Evolutionary conservation across 1,140 invertebrate species (phyloP), one percentile per base, ranked within the genome.

Genomic region (Gryon sp.): DNA sequence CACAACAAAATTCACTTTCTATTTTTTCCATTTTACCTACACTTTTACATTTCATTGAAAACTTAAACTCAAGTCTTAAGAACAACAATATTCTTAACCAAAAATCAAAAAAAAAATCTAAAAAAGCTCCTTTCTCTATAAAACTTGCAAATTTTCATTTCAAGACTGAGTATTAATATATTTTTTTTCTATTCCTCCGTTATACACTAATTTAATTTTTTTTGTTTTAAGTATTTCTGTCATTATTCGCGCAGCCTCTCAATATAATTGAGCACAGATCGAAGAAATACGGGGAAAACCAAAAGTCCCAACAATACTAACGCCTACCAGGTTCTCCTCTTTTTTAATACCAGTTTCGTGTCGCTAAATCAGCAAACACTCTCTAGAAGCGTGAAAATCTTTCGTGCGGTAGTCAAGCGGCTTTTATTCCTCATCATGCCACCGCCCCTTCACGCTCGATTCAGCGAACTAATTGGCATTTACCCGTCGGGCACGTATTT

Each of bases 401-500:
- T 81, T 79, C 76, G 60, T 73, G 80, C 60, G 68, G 74, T 73
- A 81, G 74, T 73, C 77, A 76, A 77, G 70, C 74, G 80, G 73
- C 63, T 81, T 79, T 79, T 76, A 81, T 78, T 77, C 80, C 55
- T 68, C 62, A 57, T 62, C 74, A 62, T 78, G 62, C 63, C 68
- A 73, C 66, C 70, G 55, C 74, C 80, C 77, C 73, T 76, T 80
- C 69, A 74, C 70, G 62, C 77, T 80, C 77, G 79, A 83, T 83
- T 82, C 80, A 82, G 72, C 79, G 75, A 83, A 79, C 82, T 82
- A 83, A 83, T 83, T 83, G 82, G 80, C 79, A 82, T 83, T 81
- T 81, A 83, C 69, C 74, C 76, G 76, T 70, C 79, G 72, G 65
- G 80, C 72, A 76, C 78, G 76, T 80, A 80, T 80, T 82, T 83